phyloP scores from a whole-genome alignment of 2,113 vertebrate genomes.

The Syrmaticus mikado region DNA sequence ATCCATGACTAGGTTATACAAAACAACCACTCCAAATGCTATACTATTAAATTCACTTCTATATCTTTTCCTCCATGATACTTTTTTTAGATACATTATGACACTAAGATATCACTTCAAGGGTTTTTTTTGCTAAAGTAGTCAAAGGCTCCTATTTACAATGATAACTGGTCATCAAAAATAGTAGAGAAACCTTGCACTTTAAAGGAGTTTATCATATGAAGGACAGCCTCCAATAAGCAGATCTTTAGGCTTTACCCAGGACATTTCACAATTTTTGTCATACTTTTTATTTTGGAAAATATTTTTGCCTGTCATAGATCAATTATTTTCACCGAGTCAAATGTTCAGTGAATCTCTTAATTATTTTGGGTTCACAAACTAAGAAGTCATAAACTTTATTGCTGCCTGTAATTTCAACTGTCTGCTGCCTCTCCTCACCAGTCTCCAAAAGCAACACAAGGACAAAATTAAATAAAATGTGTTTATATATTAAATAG shows the following conservation, averaged over 20 bases:
- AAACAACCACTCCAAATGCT: not conserved
- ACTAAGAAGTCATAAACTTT: not conserved
- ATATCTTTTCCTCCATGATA: not conserved
- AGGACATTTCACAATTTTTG: not conserved
- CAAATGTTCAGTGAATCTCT: not conserved
- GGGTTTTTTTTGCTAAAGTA: not conserved
- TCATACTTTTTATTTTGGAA: not conserved
- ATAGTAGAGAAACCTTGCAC: not conserved
- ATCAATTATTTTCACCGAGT: not conserved
- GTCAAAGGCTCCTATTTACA: not conserved
- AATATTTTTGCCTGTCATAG: not conserved
- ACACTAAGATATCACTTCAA: not conserved
- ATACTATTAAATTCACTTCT: not conserved
- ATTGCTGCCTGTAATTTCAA: not conserved
- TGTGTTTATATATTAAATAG: not conserved
- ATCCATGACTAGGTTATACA: not conserved
- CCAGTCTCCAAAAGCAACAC: not conserved
- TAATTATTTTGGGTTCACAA: not conserved
- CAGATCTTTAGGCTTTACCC: not conserved
- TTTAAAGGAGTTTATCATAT: not conserved
- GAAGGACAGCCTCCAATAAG: not conserved
- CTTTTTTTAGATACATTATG: not conserved
- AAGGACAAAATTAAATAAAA: slow-evolving; percentile 21
- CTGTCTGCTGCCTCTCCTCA: slow-evolving; percentile 3
- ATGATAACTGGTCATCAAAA: not conserved